A percentile compares a stretch with the other conserved stretches of the same genome.
phyloP scores from a whole-genome alignment of 2,113 vertebrate species.

The Hippoglossus stenolepis region DNA sequence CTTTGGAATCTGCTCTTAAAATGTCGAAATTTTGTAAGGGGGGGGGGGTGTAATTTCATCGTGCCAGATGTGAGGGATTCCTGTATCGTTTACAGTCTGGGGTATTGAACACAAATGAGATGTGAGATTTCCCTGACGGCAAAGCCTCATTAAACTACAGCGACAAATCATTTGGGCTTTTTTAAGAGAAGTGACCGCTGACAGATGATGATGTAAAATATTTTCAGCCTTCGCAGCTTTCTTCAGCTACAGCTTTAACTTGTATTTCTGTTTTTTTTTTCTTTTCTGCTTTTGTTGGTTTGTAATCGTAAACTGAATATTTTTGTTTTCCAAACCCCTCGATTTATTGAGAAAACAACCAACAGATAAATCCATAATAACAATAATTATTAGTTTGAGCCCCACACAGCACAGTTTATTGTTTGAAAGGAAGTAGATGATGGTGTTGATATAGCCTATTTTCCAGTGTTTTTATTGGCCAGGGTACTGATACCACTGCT shows the following conservation, averaged over 20 bases:
- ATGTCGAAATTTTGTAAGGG: constrained; percentile 21
- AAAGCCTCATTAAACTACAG: constrained; percentile 5
- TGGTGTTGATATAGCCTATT: constrained; percentile 20
- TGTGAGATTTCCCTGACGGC: constrained; percentile 20
- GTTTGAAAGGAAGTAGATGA: constrained; percentile 6
- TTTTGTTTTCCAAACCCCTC: not conserved
- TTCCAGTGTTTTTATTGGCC: constrained; percentile 27
- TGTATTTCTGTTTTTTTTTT: too few relatives aligned
- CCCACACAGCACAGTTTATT: not conserved
- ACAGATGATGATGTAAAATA: too few relatives aligned
- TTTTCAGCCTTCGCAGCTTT: too few relatives aligned
- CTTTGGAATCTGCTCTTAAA: constrained; percentile 50
- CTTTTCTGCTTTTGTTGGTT: not conserved
- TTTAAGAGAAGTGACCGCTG: too few relatives aligned
- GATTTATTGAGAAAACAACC: not conserved
- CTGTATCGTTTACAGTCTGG: constrained; percentile 53
- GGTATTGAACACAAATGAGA: constrained; percentile 21
- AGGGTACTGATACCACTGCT: constrained; percentile 10
- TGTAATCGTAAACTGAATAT: not conserved
- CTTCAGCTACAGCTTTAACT: too few relatives aligned
- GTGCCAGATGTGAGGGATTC: constrained; percentile 59
- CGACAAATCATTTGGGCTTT: constrained; percentile 14
- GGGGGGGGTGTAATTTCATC: constrained; percentile 18
- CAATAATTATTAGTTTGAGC: not conserved
- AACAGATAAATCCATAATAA: not conserved